Percentiles rank a stretch among this genome's conserved stretches.
phyloP scores from a whole-genome alignment of 2,888 invertebrate genomes.

The Thymelicus sylvestris region DNA sequence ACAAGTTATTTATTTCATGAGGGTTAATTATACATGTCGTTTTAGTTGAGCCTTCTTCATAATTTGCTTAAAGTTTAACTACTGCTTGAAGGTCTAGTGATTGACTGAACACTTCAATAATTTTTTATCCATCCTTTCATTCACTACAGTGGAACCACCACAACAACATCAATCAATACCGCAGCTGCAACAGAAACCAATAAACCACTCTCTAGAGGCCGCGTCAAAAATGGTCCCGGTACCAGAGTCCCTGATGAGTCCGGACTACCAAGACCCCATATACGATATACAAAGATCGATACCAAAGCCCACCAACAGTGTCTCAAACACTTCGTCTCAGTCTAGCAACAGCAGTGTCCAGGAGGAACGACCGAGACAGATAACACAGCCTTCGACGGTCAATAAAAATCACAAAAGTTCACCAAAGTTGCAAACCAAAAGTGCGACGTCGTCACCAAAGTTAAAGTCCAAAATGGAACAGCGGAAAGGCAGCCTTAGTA shows the following conservation, averaged over 20 bases:
- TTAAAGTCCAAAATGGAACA: slow-evolving; percentile 72
- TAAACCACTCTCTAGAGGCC: slow-evolving; percentile 88
- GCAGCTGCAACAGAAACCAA: slow-evolving; percentile 52
- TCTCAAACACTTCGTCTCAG: slow-evolving; percentile 62
- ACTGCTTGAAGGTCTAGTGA: too few relatives aligned
- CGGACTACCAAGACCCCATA: slow-evolving; percentile 87
- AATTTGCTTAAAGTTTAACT: too few relatives aligned
- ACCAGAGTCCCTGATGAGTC: slow-evolving; percentile 94
- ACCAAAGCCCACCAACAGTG: slow-evolving; percentile 60
- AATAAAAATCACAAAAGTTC: slow-evolving; percentile 67
- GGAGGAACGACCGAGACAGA: slow-evolving; percentile 59
- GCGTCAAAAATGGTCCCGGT: slow-evolving; percentile 95
- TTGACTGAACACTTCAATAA: too few relatives aligned
- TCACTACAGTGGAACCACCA: slow-evolving; percentile 18
- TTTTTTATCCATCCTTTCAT: too few relatives aligned
- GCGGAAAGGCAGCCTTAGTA: slow-evolving; percentile 71
- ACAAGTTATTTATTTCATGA: too few relatives aligned
- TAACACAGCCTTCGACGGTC: slow-evolving; percentile 37
- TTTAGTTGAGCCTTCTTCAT: too few relatives aligned
- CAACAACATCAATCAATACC: slow-evolving; percentile 30
- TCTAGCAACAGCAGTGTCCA: slow-evolving; percentile 71
- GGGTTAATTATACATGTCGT: too few relatives aligned
- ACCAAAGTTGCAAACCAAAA: slow-evolving; percentile 71
- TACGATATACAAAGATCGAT: slow-evolving; percentile 74
- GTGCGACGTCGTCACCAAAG: slow-evolving; percentile 78